These are phyloP conservation scores for Trichonephila inaurata DNA, from an alignment of 1,140 invertebrate genomes.

Conservation along the genomic window DNA sequence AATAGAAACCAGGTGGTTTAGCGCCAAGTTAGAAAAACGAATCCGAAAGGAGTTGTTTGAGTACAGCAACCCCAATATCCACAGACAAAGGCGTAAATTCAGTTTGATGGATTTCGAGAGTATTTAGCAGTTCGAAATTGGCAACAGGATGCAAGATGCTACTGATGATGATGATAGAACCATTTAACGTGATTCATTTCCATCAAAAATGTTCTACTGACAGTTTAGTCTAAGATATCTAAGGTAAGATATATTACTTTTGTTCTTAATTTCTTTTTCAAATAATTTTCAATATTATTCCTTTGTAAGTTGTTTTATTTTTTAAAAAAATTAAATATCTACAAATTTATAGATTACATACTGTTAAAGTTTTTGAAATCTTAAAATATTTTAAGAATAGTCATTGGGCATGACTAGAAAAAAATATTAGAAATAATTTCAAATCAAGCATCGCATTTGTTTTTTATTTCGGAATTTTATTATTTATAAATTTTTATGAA, in stretches of 20 bases:
- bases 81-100: not conserved
- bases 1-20: not conserved
- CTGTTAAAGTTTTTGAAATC: not conserved
- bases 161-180: not conserved
- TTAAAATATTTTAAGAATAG: not conserved
- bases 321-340: not conserved
- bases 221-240: not conserved
- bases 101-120: not conserved
- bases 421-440: no score
- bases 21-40: not conserved
- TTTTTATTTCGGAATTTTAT: no score
- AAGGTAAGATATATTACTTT: not conserved
- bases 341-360: not conserved
- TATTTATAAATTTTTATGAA: no score
- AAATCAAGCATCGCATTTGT: no score
- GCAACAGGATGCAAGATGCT: conserved; percentile 28
- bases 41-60: not conserved
- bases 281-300: no score
- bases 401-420: no score
- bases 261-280: not conserved
- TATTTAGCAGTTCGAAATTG: conserved; percentile 56
- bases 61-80: not conserved
- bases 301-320: not conserved
- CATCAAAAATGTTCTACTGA: not conserved
- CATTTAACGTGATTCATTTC: not conserved